Conservation (phyloP, 2,113 vertebrate genomes). For the Phrynosoma blainvillii region DNA sequence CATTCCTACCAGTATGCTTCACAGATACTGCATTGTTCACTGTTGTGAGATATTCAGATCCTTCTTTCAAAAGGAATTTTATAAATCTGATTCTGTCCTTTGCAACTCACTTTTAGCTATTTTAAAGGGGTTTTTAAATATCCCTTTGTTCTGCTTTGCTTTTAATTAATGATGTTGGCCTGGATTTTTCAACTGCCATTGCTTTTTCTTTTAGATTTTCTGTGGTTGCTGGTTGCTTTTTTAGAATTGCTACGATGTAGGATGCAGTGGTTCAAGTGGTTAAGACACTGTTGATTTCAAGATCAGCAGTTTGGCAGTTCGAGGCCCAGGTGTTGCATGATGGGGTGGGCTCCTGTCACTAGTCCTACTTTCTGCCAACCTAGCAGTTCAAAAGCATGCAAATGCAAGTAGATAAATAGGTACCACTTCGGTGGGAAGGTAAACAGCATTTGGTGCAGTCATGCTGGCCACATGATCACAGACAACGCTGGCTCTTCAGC, state of each 20-base stretch:
- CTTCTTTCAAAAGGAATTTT: neutral
- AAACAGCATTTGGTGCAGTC: too few species aligned
- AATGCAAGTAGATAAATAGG: too few species aligned
- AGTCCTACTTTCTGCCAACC: too few species aligned
- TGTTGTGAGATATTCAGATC: neutral
- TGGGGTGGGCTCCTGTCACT: too few species aligned
- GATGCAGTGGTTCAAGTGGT: too few species aligned
- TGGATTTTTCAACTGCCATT: neutral
- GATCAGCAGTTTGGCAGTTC: too few species aligned
- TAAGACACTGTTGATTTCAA: too few species aligned
- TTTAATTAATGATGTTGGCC: neutral
- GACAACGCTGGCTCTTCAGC: too few species aligned
- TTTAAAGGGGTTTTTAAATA: neutral
- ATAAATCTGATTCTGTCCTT: neutral
- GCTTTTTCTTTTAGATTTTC: neutral
- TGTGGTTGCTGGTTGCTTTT: neutral
- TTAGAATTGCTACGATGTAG: neutral
- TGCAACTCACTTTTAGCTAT: neutral
- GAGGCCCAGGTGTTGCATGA: too few species aligned
- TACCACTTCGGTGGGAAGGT: too few species aligned
- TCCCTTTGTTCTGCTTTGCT: neutral
- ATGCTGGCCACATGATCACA: too few species aligned
- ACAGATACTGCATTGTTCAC: neutral
- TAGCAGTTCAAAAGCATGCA: too few species aligned
- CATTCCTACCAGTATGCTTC: neutral